Conservation (phyloP, 2,888 invertebrate genomes). For the Falcaria lacertinaria region DNA sequence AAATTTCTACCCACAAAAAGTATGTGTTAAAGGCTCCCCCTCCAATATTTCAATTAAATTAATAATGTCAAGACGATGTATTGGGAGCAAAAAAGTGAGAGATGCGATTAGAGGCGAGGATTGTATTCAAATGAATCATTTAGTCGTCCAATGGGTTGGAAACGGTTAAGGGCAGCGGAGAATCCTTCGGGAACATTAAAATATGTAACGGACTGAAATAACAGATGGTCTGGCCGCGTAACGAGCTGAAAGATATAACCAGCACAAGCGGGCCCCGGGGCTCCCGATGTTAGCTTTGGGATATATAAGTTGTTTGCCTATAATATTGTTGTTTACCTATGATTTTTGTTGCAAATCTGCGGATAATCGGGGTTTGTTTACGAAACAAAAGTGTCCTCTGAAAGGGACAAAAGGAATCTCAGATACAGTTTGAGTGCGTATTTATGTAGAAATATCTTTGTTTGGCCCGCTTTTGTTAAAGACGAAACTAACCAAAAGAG, state of each 20-base stretch:
- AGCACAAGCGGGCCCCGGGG: constrained; percentile 51
- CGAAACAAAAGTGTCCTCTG: constrained; percentile 48
- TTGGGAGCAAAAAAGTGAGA: constrained; percentile 21
- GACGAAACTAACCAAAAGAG: not conserved
- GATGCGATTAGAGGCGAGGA: constrained; percentile 42
- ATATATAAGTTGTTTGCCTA: constrained; percentile 69
- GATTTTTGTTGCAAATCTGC: constrained; percentile 68
- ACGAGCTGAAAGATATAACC: constrained; percentile 65
- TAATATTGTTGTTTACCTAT: constrained; percentile 76
- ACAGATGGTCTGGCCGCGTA: constrained; percentile 66
- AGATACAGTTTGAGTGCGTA: constrained; percentile 26
- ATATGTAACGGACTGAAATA: constrained; percentile 74
- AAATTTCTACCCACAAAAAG: not conserved
- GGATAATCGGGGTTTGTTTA: constrained; percentile 66
- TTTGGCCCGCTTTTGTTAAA: constrained; percentile 2
- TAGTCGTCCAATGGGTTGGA: constrained; percentile 63
- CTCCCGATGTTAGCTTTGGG: constrained; percentile 60
- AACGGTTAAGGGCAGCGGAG: constrained; percentile 51
- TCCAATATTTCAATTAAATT: constrained; percentile 15
- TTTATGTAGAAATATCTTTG: constrained; percentile 20
- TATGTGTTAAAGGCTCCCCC: constrained; percentile 1
- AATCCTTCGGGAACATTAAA: constrained; percentile 65
- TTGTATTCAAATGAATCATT: constrained; percentile 67
- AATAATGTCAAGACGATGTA: constrained; percentile 21
- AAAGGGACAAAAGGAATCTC: constrained; percentile 42